Evolutionary conservation across 35 echinoderm and acorn worm species (phyloP), one percentile per base, ranked within the genome.

Genomic region (Acanthaster planci): DNA sequence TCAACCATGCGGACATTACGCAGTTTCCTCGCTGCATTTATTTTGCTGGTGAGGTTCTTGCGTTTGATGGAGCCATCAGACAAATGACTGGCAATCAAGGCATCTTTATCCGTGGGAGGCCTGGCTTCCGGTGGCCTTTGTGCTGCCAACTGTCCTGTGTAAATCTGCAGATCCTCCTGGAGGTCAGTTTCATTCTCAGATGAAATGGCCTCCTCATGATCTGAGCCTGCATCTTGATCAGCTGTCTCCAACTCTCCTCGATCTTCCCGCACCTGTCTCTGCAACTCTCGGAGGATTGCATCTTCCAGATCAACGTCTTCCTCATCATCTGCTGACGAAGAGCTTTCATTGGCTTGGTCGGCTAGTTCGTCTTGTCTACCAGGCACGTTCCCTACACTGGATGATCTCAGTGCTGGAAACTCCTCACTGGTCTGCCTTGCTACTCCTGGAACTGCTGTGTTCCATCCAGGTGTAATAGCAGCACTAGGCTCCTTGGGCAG

Each of bases 281-380:
- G 85, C 10, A 94, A 60, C 77, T 97, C 95, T 60, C 82, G 60
- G 35, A 90, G 54, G 38, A 90, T 90, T 10, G 76, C 87, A 80
- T 98, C 95, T 39, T 90, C 81, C 12, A 93, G 87, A 51, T 90
- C 47, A 4, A 81, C 39, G 39, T 91, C 82, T 18, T 90, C 94
- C 39, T 97, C 87, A 78, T 93, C 92, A 35, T 98, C 95, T 18
- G 78, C 90, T 47, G 79, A 78, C 27, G 82, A 77, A 72, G 85
- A 51, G 9, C 37, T 37, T 34, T 83, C 81, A 37, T 83, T 53
- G 3, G 56, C 72, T 36, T 92, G 85, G 18, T 37, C 51, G 12
- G 42, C 67, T n/a, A 40, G 52, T 15, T 68, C 52, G 1, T 38
- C 30, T 50, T 79, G 19, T 16, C 16, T 67, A 7, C 34, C 10